phyloP scores from a whole-genome alignment of 2,888 invertebrate species.

The Leptopilina drosophilae region DNA sequence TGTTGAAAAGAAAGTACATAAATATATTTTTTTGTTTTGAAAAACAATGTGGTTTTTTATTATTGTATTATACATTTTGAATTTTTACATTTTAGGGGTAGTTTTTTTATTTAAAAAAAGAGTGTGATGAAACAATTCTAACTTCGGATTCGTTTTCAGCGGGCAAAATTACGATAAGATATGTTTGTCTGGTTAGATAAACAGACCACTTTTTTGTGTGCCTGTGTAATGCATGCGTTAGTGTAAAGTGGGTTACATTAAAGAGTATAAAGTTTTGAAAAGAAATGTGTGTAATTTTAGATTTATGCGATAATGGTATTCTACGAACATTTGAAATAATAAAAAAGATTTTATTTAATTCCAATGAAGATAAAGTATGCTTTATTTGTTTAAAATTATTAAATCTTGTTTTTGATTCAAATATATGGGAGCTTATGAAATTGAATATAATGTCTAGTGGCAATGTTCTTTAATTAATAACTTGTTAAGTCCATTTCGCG shows the following conservation, averaged over 20 bases:
- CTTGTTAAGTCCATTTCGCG: background rate
- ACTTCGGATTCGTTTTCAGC: no score
- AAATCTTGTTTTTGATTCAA: background rate
- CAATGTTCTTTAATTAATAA: background rate
- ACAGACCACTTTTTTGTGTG: no score
- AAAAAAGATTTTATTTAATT: background rate
- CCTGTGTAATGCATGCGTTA: no score
- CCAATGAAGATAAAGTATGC: background rate
- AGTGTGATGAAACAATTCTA: no score
- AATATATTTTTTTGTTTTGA: no score
- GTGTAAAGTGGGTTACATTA: background rate
- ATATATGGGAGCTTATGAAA: background rate
- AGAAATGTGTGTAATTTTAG: slow-evolving; percentile 1
- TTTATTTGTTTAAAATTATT: background rate
- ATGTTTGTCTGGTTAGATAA: no score
- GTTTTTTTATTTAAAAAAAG: no score
- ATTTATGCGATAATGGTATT: background rate
- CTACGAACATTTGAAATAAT: background rate
- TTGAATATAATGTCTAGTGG: background rate
- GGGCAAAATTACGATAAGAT: no score
- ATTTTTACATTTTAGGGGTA: no score
- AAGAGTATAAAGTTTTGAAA: background rate
- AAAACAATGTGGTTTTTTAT: no score
- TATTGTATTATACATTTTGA: no score
- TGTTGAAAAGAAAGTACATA: no score